phyloP scores from a whole-genome alignment of 2,888 invertebrate species.

The Acrobasis repandana region DNA sequence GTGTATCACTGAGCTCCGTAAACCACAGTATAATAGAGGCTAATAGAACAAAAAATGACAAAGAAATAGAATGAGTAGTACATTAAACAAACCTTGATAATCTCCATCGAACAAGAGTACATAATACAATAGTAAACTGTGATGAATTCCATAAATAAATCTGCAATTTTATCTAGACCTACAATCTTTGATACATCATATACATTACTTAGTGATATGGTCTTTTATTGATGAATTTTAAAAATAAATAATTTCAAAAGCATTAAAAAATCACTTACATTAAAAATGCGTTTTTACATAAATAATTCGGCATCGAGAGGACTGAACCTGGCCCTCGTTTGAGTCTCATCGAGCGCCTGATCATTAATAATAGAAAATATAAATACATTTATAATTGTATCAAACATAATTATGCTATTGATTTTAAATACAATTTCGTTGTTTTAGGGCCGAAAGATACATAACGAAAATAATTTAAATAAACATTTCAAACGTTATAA shows the following conservation, averaged over 20 bases:
- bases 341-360: slow-evolving; percentile 25
- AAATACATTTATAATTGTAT: slow-evolving; percentile 19
- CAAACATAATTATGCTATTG: slow-evolving; percentile 25
- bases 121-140: slow-evolving; percentile 42
- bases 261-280: slow-evolving; percentile 51
- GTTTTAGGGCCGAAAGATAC: slow-evolving; percentile 44
- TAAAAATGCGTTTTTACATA: slow-evolving; percentile 38
- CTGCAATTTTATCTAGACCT: slow-evolving; percentile 44
- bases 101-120: slow-evolving; percentile 21
- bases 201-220: slow-evolving; percentile 59
- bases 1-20: neutral
- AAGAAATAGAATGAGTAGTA: slow-evolving; percentile 16
- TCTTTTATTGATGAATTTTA: slow-evolving; percentile 40
- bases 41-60: slow-evolving; percentile 16
- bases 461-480: slow-evolving; percentile 26
- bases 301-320: slow-evolving; percentile 65
- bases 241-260: slow-evolving; percentile 43
- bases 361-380: slow-evolving; percentile 23
- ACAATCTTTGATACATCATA: slow-evolving; percentile 44
- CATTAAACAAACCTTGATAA: slow-evolving; percentile 24
- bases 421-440: slow-evolving; percentile 48
- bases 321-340: slow-evolving; percentile 40
- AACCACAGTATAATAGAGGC: neutral
- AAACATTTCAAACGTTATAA: slow-evolving; percentile 14
- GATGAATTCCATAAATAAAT: slow-evolving; percentile 52